Evolutionary conservation across 2,797 vertebrate species (phyloP).

Genomic region (Siniperca undulata): DNA sequence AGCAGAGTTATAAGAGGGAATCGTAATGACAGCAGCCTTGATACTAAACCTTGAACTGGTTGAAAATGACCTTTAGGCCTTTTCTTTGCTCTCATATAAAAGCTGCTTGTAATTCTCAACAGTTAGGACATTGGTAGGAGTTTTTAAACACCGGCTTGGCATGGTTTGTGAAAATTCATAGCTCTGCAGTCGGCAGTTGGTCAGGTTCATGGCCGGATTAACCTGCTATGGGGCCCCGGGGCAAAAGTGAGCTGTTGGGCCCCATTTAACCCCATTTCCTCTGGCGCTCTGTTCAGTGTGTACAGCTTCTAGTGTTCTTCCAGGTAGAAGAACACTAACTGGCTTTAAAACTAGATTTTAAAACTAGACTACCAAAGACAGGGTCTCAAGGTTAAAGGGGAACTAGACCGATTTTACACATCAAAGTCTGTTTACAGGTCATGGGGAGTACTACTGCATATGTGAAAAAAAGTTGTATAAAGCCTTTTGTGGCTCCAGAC

Average conservation of each 20-base stretch:
- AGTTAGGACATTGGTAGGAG: neutral
- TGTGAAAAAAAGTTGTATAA: neutral
- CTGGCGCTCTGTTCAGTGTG: neutral
- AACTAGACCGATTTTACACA: neutral
- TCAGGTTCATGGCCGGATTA: neutral
- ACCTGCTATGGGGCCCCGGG: neutral
- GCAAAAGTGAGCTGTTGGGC: neutral
- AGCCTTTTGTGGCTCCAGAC: neutral
- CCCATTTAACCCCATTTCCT: neutral
- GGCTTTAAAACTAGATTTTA: slow-evolving; percentile 1
- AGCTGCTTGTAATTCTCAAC: neutral
- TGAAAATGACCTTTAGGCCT: neutral
- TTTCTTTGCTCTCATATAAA: neutral
- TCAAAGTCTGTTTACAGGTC: neutral
- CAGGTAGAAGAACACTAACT: neutral
- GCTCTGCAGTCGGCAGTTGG: neutral
- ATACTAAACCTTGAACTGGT: neutral
- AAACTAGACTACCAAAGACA: neutral
- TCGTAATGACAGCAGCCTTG: neutral
- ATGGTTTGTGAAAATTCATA: neutral
- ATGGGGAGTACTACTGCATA: neutral
- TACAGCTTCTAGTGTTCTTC: neutral
- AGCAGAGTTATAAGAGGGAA: neutral
- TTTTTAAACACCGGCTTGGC: neutral
- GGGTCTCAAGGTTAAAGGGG: neutral